A percentile compares a stretch with the other conserved stretches of the same genome.
Evolutionary conservation across 2,113 vertebrate genomes (phyloP).

Genomic region (Saccopteryx bilineata): DNA sequence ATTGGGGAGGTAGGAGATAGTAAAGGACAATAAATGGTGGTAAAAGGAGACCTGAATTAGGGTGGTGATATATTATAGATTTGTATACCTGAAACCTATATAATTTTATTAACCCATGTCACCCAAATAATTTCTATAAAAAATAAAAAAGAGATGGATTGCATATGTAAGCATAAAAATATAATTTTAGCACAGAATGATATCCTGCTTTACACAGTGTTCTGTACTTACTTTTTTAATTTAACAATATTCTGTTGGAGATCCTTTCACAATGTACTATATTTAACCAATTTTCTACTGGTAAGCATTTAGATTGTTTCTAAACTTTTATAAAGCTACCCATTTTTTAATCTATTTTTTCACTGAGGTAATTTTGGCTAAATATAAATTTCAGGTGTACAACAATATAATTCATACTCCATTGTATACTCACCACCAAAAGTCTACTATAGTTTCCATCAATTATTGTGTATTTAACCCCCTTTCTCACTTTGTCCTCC

Average conservation of each 20-base stretch:
- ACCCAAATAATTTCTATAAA: too few species aligned
- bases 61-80: too few species aligned
- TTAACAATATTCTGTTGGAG: conserved; percentile 52
- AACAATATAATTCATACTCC: background rate
- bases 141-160: background rate
- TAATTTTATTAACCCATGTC: too few species aligned
- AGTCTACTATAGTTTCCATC: background rate
- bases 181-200: conserved; percentile 41
- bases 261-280: conserved; percentile 50
- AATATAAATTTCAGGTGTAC: background rate
- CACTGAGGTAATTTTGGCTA: background rate
- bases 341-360: background rate
- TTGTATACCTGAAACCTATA: too few species aligned
- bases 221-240: conserved; percentile 24
- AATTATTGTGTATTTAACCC: background rate
- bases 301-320: conserved; percentile 42
- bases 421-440: background rate
- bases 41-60: too few species aligned
- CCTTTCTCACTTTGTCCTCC: background rate
- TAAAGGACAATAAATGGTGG: too few species aligned
- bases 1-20: too few species aligned
- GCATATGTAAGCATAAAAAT: conserved; percentile 56
- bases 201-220: conserved; percentile 14
- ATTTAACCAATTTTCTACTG: conserved; percentile 19
- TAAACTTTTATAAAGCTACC: conserved; percentile 61